phyloP scores from a whole-genome alignment of 1,140 invertebrate genomes.

The Cydia splendana region DNA sequence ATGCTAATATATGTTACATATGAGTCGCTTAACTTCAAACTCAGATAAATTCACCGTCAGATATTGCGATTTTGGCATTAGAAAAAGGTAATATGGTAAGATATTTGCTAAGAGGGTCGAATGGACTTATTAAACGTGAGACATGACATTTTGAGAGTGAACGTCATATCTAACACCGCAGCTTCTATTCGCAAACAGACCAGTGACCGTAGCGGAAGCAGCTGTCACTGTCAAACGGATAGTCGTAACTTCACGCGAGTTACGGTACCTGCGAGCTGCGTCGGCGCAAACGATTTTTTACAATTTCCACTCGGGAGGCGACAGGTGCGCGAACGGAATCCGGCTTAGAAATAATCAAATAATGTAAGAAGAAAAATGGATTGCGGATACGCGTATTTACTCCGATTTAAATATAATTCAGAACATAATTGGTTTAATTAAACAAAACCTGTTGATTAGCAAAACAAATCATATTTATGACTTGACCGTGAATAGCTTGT shows the following conservation, averaged over 20 bases:
- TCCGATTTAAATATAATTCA: background rate
- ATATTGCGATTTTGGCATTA: too few relatives aligned
- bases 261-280: background rate
- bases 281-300: constrained; percentile 5
- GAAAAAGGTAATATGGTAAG: too few relatives aligned
- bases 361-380: background rate
- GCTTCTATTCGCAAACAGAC: background rate
- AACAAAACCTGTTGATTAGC: background rate
- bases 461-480: background rate
- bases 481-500: background rate
- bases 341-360: background rate
- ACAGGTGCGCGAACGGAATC: background rate
- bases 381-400: background rate
- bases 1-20: too few relatives aligned
- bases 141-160: background rate
- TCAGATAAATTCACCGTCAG: too few relatives aligned
- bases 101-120: too few relatives aligned
- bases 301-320: background rate
- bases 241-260: background rate
- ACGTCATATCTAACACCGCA: background rate
- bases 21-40: too few relatives aligned
- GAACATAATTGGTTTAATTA: background rate
- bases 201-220: constrained; percentile 1
- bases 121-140: too few relatives aligned
- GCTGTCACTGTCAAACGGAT: background rate